Base-by-base conservation (phyloP, 2,888 invertebrate genomes). In the Dasysyrphus tricinctus region DNA sequence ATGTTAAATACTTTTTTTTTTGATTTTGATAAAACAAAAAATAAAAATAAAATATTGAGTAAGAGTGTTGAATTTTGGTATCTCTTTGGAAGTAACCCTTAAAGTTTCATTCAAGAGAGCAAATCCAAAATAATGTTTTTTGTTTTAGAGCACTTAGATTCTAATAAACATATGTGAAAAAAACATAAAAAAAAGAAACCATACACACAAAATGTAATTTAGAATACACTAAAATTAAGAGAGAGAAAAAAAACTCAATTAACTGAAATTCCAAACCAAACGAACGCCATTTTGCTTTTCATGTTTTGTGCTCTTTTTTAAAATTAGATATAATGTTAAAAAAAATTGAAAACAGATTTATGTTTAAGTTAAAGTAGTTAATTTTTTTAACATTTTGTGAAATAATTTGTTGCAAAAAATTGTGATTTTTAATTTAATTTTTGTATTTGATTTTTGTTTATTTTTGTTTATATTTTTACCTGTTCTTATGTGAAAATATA, bases 401-500 rank as follows among this genome's bases (percentile, higher is more conserved):
- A 57, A 54, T 42, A 65, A 67, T 67, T 67, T 67, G 69, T 69
- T 69, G 69, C 69, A 69, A 69, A 69, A 69, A 54, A 29, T 56
- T 42, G 37, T 70, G 70, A 70, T 57, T 54, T 69, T 75, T 34
- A 32, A 16, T 90, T 90, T 89, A 94, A 95, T 95, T 96, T 59
- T 16, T n/a, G 65, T 51, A 61, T 84, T 34, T 51, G 49, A 57
- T 19, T 69, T 73, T 65, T 39, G 2, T 54, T 63, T 67, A 14
- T 42, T 86, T 61, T 78, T 78, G 78, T 76, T 74, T 78, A 61
- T 90, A 90, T 89, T 94, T 95, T 95, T 96, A 98, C 97, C 96
- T 97, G 96, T 98, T 98, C 90, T 95, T 96, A 93, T 96, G 95
- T 92, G 97, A 95, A 95, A 98, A 97, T 93, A 98, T 95, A 95